phyloP scores from a whole-genome alignment of 2,888 invertebrate species.

The Schizaphis graminum region DNA sequence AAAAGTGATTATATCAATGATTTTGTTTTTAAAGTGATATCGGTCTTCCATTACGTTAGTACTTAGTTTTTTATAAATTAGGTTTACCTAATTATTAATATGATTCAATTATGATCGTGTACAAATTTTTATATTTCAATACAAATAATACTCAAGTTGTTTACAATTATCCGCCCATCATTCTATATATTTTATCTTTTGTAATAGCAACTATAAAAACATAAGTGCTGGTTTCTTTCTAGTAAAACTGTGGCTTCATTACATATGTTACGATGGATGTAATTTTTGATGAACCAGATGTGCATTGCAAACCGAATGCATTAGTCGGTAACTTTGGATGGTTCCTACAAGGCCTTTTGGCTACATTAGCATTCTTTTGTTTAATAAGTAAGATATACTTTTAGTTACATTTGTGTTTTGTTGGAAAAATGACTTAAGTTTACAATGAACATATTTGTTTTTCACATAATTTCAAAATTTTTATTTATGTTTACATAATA shows the following conservation, averaged over 20 bases:
- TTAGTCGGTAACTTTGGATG: slow-evolving; percentile 82
- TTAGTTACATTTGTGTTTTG: slow-evolving; percentile 7
- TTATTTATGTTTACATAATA: neutral
- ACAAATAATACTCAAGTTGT: neutral
- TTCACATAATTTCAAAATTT: neutral
- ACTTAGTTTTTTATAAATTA: neutral
- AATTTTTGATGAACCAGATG: slow-evolving; percentile 39
- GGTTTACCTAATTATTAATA: neutral
- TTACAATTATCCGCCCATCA: slow-evolving; percentile 20
- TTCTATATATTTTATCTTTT: slow-evolving; percentile 2
- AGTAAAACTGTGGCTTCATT: neutral
- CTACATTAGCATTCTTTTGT: slow-evolving; percentile 80
- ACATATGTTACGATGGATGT: neutral
- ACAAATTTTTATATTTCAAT: neutral
- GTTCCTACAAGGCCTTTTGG: slow-evolving; percentile 80
- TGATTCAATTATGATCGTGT: slow-evolving; percentile 16
- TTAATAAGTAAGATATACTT: slow-evolving; percentile 76
- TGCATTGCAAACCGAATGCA: slow-evolving; percentile 72
- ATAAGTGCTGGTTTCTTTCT: neutral
- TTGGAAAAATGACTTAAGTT: neutral
- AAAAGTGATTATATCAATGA: neutral
- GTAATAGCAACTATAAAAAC: neutral
- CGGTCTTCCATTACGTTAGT: neutral
- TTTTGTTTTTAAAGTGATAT: neutral
- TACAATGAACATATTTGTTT: neutral